Conservation (phyloP, 1,140 invertebrate genomes). For the Sarcophaga peregrina region DNA sequence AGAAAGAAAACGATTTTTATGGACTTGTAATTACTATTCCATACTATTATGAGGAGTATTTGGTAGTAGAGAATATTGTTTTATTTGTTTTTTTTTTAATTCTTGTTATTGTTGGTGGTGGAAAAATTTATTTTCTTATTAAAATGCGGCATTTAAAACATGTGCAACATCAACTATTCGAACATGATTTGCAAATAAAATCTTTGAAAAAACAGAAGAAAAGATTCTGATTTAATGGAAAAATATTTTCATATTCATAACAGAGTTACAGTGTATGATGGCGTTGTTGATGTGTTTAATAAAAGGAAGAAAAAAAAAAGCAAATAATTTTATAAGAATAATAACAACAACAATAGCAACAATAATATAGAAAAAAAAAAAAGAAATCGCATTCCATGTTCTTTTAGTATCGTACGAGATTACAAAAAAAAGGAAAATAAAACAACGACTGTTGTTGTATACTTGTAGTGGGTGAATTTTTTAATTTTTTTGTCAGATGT, state of each 20-base stretch:
- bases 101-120: neutral
- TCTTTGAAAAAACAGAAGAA: conserved; percentile 1
- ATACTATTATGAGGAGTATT: neutral
- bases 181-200: conserved; percentile 30
- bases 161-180: conserved; percentile 4
- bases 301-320: neutral
- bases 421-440: neutral
- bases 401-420: neutral
- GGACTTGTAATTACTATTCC: neutral
- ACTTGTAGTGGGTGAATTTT: conserved; percentile 18
- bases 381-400: conserved; percentile 16
- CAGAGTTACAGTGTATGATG: neutral
- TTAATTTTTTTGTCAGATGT: neutral
- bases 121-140: neutral
- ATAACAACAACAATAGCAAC: neutral
- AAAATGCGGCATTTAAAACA: conserved; percentile 20
- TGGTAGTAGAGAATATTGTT: neutral
- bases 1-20: neutral
- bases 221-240: conserved; percentile 1
- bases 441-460: neutral
- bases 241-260: neutral
- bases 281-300: neutral
- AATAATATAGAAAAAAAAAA: too few species aligned
- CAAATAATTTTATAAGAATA: neutral
- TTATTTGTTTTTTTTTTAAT: too few species aligned